Evolutionary conservation across 2,888 invertebrate genomes (phyloP), one percentile per base, ranked within the genome.

Genomic region (Drosophila macrospina): DNA sequence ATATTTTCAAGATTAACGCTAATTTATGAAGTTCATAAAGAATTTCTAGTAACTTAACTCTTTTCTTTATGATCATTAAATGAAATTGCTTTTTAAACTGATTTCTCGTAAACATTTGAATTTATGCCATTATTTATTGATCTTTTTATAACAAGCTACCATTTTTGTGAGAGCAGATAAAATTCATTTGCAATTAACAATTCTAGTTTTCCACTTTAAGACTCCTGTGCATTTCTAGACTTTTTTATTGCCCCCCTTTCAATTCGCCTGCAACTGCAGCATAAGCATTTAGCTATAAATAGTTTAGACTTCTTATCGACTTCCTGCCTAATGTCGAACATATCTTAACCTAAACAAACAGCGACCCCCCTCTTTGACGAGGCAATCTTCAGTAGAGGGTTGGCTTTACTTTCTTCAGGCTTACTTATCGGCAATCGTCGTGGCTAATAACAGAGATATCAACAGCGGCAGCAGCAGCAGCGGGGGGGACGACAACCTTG

Each of bases 381-480:
- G 32, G n/a, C 13, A 32, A 8, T 32, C 13, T 51, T 16, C 20
- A n/a, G 28, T 20, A 10, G 6, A 32, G 39, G 45, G 13, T 26
- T 39, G 42, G 10, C 51, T 26, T 47, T 56, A 66, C 67, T 69
- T 63, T 60, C 62, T 59, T 20, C n/a, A 36, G 37, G 24, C 26
- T 39, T 42, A 42, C 69, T 68, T 73, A 73, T 67, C 63, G 39
- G 68, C 60, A 55, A 73, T 73, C 64, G 64, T 34, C 62, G 52
- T 32, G 62, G 70, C 70, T 70, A 79, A 79, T 86, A 81, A 82
- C 85, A 81, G 63, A 82, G 81, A 85, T 87, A 87, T 82, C 87
- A 85, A 62, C 57, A 48, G 39, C 20, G 20, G 3, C 20, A 20
- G 20, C 20, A 20, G 20, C 20, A 34, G n/a, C n/a, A n/a, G n/a